Evolutionary conservation across 2,113 vertebrate species (phyloP).

Genomic region (Ictidomys tridecemlineatus): DNA sequence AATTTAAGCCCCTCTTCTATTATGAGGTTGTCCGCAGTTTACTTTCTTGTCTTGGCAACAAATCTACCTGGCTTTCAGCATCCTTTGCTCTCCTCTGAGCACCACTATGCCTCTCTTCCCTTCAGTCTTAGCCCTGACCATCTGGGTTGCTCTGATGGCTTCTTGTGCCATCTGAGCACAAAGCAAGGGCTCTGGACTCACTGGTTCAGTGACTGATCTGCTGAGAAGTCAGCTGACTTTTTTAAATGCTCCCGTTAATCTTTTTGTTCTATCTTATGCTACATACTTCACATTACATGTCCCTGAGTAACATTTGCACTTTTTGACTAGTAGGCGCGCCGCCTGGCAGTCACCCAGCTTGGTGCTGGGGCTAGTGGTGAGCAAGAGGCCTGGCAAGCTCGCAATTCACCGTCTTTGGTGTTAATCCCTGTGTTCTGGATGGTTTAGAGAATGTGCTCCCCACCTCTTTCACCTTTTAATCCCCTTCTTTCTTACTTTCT

Average conservation of each 20-base stretch:
- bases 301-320: not conserved
- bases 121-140: no score
- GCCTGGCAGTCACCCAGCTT: not conserved
- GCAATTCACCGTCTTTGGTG: not conserved
- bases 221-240: not conserved
- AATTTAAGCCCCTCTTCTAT: not conserved
- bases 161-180: not conserved
- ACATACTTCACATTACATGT: not conserved
- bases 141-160: not conserved
- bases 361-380: not conserved
- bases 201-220: not conserved
- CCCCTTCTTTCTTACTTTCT: not conserved
- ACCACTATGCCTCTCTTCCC: not conserved
- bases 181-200: not conserved
- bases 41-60: not conserved
- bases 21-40: not conserved
- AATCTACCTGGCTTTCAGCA: not conserved
- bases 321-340: not conserved
- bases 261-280: not conserved
- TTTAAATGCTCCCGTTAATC: not conserved
- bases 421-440: slow-evolving; percentile 2
- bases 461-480: slow-evolving; percentile 8
- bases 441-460: not conserved
- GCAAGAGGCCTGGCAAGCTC: not conserved
- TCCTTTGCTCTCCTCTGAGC: not conserved